Evolutionary conservation across 2,888 invertebrate species (phyloP).

Genomic region (Autographa gamma): DNA sequence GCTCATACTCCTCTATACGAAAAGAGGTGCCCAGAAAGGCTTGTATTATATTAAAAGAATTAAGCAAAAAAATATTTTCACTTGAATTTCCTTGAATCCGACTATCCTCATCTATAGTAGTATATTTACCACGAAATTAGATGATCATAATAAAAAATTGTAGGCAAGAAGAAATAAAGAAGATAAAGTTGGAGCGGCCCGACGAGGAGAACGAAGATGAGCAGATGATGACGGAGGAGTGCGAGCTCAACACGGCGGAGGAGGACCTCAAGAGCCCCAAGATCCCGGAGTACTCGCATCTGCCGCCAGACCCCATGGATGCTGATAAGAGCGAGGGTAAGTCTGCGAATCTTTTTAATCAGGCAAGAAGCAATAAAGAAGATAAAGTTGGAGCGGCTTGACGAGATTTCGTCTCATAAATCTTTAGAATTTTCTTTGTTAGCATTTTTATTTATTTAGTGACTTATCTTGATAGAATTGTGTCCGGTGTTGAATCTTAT

Average conservation of each 20-base stretch:
- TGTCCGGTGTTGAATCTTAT: too few relatives aligned
- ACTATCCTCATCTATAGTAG: too few relatives aligned
- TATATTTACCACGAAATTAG: neutral
- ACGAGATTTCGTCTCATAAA: too few relatives aligned
- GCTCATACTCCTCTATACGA: too few relatives aligned
- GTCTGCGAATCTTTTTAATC: too few relatives aligned
- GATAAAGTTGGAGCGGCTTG: conserved; percentile 69
- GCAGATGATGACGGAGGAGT: conserved; percentile 53
- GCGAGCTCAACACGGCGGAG: conserved; percentile 58
- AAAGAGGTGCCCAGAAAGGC: too few relatives aligned
- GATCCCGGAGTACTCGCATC: conserved; percentile 80
- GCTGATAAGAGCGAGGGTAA: conserved; percentile 56
- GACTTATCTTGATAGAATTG: too few relatives aligned
- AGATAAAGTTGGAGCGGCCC: conserved; percentile 69
- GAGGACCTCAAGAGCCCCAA: conserved; percentile 78
- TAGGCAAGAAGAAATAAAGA: conserved; percentile 69
- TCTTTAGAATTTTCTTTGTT: too few relatives aligned
- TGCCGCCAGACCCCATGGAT: conserved; percentile 80
- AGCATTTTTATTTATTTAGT: too few relatives aligned
- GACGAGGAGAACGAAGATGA: conserved; percentile 49
- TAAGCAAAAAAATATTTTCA: too few relatives aligned
- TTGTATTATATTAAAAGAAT: too few relatives aligned
- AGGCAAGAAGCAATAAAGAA: conserved; percentile 70
- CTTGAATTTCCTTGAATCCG: too few relatives aligned
- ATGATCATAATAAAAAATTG: conserved; percentile 9